Base-by-base conservation (phyloP, 2,797 vertebrate genomes). In the Enteromius radiatus region DNA sequence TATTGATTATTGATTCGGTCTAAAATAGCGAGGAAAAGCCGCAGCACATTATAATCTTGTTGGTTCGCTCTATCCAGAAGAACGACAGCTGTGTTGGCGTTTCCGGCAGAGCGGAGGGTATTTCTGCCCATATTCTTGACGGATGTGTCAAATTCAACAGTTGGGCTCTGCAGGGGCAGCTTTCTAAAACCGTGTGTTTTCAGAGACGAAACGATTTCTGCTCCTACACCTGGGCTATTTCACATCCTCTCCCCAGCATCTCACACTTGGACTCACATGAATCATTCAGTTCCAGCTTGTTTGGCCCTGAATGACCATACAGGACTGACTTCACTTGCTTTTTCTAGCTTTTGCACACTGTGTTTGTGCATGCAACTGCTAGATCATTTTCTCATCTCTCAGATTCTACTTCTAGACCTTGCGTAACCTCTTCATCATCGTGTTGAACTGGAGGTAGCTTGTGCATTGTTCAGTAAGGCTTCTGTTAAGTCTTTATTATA, bases 31-130 rank as follows among this genome's bases (percentile, higher is more conserved):
- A 41, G 36, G 15, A 69, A 69, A 77, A 52, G 38, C 38, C 1
- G 21, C 56, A 49, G 21, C 43, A 14, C 17, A 41, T 36, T 73
- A 49, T 64, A 68, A 52, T 8, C 54, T 17, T 8, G 54, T 63
- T 61, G 10, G 56, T 38, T 70, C n/a, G 0, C 19, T 79, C 47
- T 28, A 71, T 23, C 14, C 69, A 21, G 1, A 45, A 19, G 54
- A 63, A 33, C 15, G 67, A 74, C 79, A 63, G 80, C 59, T 31
- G 59, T 81, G 80, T 81, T 65, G 59, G 33, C 70, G 6, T 65
- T 52, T 65, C 43, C 3, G 14, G 26, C 9, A 36, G 68, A 15
- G 41, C 3, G 26, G 21, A 61, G 26, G 61, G 45, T 75, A 52
- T 81, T 81, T 74, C 59, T 52, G 69, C 11, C 61, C 70, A 41